These are phyloP conservation scores for Dione vanillae DNA, from an alignment of 2,888 invertebrate species.

Conservation along the genomic window DNA sequence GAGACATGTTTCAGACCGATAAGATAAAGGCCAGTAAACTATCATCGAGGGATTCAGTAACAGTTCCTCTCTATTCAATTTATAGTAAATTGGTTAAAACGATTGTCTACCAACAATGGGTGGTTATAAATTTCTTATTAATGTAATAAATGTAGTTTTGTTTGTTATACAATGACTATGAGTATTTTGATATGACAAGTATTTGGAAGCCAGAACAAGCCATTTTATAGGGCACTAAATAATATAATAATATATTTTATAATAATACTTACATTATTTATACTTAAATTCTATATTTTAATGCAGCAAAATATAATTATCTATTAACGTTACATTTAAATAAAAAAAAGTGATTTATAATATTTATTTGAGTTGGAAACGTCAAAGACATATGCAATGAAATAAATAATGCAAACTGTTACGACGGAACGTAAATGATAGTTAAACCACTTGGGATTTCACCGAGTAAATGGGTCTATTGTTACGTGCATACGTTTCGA, in stretches of 20 bases:
- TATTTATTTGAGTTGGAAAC: background rate
- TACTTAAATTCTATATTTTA: too few relatives aligned
- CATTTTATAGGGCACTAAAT: too few relatives aligned
- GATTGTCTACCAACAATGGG: conserved; percentile 17
- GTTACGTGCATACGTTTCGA: background rate
- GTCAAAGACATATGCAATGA: conserved; percentile 19
- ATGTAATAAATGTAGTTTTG: background rate
- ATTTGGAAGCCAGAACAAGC: too few relatives aligned
- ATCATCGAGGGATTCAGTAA: conserved; percentile 28
- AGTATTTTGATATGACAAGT: too few relatives aligned
- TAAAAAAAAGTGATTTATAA: conserved; percentile 3
- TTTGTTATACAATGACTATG: background rate
- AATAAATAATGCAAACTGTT: conserved; percentile 14
- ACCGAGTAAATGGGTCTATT: conserved; percentile 1
- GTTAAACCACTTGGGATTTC: conserved; percentile 1
- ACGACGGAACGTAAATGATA: conserved; percentile 17
- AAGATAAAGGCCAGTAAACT: conserved; percentile 34
- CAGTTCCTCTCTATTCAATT: conserved; percentile 28
- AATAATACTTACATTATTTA: too few relatives aligned
- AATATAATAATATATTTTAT: too few relatives aligned
- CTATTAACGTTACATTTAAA: background rate
- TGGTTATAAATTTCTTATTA: background rate
- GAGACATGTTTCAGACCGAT: conserved; percentile 32
- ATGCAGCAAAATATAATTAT: too few relatives aligned
- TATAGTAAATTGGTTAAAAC: conserved; percentile 25